Base-by-base conservation (phyloP, 2,797 vertebrate species). In the Megalops cyprinoides region DNA sequence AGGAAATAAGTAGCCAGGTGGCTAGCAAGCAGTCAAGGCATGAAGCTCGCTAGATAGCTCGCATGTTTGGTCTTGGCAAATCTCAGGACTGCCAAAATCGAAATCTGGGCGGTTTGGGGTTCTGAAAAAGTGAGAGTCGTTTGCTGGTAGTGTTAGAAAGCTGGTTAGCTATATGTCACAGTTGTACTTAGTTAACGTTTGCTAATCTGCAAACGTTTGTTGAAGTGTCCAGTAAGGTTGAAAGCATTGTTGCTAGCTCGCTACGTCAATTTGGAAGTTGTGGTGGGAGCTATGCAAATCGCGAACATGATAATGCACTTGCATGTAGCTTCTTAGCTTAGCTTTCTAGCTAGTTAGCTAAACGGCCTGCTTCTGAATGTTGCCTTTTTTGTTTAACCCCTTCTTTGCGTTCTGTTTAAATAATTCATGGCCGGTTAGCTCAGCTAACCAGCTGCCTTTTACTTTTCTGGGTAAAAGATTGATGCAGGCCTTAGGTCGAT, bases 301-400 rank as follows among this genome's bases (percentile, higher is more conserved):
- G 91, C 90, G 80, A 69, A 62, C 71, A 7, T 44, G 15, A 42
- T 42, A 42, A 42, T 4, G 39, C 37, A 42, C 37, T 42, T 39
- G 65, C 73, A 48, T 67, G 56, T 12, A 65, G 74, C 51, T n/a
- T n/a, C n/a, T n/a, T 90, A 90, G n/a, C n/a, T n/a, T 12, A 65
- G 74, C 51, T n/a, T n/a, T n/a, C n/a, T 90, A 90, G 91, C 93
- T 90, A 86, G 71, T 78, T 86, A 79, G 82, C 83, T 42, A 90
- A 89, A 90, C 92, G 92, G 87, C 88, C 87, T 90, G 84, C 87
- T 87, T 79, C 76, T 88, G 81, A 90, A 77, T 89, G 83, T 90
- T 93, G 86, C 86, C 55, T 89, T 87, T n/a, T 86, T 84, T 75
- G 58, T 87, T 93, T 91, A 92, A 92, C 91, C 90, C 89, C 84